Evolutionary conservation across 2,113 vertebrate genomes (phyloP).

Genomic region (Apaloderma vittatum): DNA sequence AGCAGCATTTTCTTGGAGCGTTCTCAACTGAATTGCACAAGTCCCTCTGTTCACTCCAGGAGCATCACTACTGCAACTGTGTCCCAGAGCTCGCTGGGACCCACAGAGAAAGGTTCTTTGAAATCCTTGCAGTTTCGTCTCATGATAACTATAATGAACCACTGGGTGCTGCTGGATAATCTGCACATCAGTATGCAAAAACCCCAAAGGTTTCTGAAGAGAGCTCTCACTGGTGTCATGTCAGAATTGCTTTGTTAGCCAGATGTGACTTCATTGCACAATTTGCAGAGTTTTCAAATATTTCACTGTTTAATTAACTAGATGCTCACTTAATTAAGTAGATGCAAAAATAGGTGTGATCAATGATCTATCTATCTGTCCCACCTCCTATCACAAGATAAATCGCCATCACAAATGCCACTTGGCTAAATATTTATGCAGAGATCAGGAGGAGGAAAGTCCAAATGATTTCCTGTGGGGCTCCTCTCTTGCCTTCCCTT

Average conservation of each 20-base stretch:
- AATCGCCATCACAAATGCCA: background rate
- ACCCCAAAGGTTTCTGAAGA: background rate
- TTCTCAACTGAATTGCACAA: background rate
- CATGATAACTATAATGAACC: background rate
- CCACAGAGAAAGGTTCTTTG: background rate
- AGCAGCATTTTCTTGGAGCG: constrained; percentile 36
- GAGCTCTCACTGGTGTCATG: background rate
- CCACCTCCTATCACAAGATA: background rate
- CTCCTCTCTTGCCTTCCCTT: background rate
- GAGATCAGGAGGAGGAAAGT: background rate
- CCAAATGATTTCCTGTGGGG: constrained; percentile 17
- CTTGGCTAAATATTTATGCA: background rate
- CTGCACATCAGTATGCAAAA: background rate
- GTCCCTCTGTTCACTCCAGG: background rate
- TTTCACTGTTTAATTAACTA: constrained; percentile 20
- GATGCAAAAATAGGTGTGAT: background rate
- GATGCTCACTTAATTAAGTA: background rate
- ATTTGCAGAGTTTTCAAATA: constrained; percentile 5
- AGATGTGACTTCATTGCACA: background rate
- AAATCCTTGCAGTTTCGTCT: constrained; percentile 36
- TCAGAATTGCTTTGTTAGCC: background rate
- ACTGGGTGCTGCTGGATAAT: background rate
- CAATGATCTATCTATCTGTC: background rate
- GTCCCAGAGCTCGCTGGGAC: background rate
- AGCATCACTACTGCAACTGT: background rate